phyloP scores from a whole-genome alignment of 1,140 invertebrate species.

The Streblospio benedicti region DNA sequence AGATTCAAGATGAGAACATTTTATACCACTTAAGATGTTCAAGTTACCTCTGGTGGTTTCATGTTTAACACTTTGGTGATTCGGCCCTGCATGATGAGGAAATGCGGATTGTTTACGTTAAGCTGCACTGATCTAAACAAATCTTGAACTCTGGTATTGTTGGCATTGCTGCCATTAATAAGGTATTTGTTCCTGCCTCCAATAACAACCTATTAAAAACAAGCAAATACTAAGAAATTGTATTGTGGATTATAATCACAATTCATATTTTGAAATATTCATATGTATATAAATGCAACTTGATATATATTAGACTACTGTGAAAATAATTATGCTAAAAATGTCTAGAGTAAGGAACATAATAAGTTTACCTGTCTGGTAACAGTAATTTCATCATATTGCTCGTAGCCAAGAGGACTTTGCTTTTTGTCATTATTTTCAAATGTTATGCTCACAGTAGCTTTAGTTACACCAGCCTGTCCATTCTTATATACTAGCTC shows the following conservation, averaged over 20 bases:
- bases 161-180: conserved; percentile 87
- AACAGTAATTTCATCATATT: conserved; percentile 83
- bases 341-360: too few species aligned
- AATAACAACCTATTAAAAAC: conserved; percentile 51
- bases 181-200: conserved; percentile 77
- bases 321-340: neutral
- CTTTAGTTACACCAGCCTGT: conserved; percentile 90
- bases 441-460: conserved; percentile 91
- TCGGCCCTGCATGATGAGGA: conserved; percentile 98
- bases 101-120: conserved; percentile 99
- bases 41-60: conserved; percentile 88
- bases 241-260: neutral
- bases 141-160: conserved; percentile 81
- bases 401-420: conserved; percentile 85
- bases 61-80: conserved; percentile 99
- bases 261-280: neutral
- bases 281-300: neutral
- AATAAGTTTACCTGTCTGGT: conserved; percentile 85
- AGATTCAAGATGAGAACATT: too few species aligned
- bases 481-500: conserved; percentile 97
- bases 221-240: neutral
- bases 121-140: conserved; percentile 92
- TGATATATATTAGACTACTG: neutral
- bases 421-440: conserved; percentile 79
- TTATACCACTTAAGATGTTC: too few species aligned